Base-by-base conservation (phyloP, 2,113 vertebrate genomes). In the Genyomyrus donnyi region DNA sequence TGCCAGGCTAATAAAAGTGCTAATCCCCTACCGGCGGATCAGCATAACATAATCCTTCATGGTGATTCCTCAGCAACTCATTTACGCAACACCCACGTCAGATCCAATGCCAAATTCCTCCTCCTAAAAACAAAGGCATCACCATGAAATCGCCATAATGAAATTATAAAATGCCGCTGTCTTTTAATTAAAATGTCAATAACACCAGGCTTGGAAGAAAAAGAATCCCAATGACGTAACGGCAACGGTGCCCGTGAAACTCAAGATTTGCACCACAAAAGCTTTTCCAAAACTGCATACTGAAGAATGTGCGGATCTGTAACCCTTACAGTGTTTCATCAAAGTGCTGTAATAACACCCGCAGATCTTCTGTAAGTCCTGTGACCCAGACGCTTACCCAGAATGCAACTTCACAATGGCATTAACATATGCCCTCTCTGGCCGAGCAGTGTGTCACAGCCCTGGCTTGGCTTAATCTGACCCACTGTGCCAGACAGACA, bases 401-500 rank as follows among this genome's bases (percentile, higher is more conserved):
- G 24, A 87, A 87, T 87, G 48, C 46, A 49, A 31, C 85, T 87
- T 50, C 48, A n/a, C 42, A 10, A 42, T 31, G 48, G 8, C 31
- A 46, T 84, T 84, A 48, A 19, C 39, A 84, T 84, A 84, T 48
- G 24, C 39, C 49, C 24, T 13, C 42, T 45, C 31, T 5, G n/a
- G 48, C 46, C 0, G 9, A 21, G 17, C 45, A 48, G 39, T 24
- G 88, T 48, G 70, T 15, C 35, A 58, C 31, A n/a, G 2, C 17
- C 56, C 50, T 35, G 31, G 52, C 52, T 1, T 31, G 4, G 19
- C 17, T 52, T n/a, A 48, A 19, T 31, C n/a, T 11, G 56, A 8
- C 80, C 89, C 42, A 46, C 49, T 21, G 80, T 50, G 89, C 89
- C 56, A 70, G 53, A 86, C 53, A 86, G 52, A 49, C 83, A 90